Evolutionary conservation across 2,113 vertebrate species (phyloP).

Genomic region (Microcebus griseorufus): DNA sequence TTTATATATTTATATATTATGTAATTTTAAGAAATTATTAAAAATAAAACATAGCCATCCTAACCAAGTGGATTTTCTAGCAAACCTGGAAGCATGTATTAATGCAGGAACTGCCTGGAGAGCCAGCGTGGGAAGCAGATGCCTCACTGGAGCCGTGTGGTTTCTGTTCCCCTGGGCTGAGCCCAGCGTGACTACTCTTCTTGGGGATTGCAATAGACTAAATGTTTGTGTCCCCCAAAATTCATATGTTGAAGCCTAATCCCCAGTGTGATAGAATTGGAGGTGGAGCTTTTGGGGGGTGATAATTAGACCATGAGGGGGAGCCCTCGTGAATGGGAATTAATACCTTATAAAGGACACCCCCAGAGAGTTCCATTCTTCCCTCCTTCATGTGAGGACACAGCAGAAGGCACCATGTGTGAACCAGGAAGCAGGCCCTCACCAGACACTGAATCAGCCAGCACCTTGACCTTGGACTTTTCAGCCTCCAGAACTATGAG

Average conservation of each 20-base stretch:
- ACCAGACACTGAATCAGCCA: neutral
- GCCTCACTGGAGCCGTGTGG: neutral
- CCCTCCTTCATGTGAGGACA: neutral
- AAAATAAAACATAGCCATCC: neutral
- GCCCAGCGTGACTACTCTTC: neutral
- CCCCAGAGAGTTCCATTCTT: neutral
- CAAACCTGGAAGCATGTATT: neutral
- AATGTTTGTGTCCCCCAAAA: neutral
- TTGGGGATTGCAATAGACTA: neutral
- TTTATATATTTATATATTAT: neutral
- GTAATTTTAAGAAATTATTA: neutral
- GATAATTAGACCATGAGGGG: neutral
- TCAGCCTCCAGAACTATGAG: neutral
- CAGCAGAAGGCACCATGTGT: neutral
- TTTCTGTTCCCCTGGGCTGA: neutral
- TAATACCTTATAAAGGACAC: neutral
- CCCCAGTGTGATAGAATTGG: neutral
- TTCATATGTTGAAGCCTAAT: neutral
- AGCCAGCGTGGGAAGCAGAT: neutral
- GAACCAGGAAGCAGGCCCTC: neutral
- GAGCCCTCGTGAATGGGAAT: neutral
- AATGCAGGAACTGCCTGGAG: neutral
- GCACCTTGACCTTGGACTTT: neutral
- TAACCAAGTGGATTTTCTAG: neutral
- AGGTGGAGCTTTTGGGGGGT: neutral